phyloP scores from a whole-genome alignment of 2,888 invertebrate genomes.

The Margaritifera margaritifera region DNA sequence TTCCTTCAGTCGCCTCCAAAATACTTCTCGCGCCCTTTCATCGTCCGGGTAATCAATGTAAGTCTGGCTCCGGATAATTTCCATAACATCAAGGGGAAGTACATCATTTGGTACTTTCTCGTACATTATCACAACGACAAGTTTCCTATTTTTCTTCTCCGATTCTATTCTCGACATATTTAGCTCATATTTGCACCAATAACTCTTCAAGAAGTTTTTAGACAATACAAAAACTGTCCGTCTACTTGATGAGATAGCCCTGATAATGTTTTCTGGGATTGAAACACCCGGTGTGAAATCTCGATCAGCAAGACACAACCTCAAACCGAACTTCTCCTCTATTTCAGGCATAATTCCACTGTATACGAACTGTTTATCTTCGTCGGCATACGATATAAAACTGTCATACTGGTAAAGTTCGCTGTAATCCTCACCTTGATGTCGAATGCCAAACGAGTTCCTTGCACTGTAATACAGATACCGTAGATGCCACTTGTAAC shows the following conservation, averaged over 20 bases:
- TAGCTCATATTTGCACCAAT: conserved; percentile 39
- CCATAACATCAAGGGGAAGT: conserved; percentile 17
- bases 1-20: conserved; percentile 15
- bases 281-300: conserved; percentile 25
- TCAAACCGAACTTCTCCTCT: conserved; percentile 16
- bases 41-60: conserved; percentile 13
- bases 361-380: conserved; percentile 17
- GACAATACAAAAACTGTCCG: conserved; percentile 30
- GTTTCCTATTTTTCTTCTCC: conserved; percentile 16
- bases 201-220: conserved; percentile 18
- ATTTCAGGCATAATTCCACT: conserved; percentile 17
- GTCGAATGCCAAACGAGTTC: conserved; percentile 6
- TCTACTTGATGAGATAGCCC: conserved; percentile 22
- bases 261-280: conserved; percentile 28
- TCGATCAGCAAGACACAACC: conserved; percentile 26
- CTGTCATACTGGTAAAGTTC: conserved; percentile 18
- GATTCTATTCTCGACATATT: conserved; percentile 32
- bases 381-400: conserved; percentile 30
- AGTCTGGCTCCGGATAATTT: conserved; percentile 12
- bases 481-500: conserved; percentile 26
- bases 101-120: conserved; percentile 6
- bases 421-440: conserved; percentile 4
- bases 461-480: conserved; percentile 31
- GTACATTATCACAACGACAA: conserved; percentile 18
- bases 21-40: conserved; percentile 3